Evolutionary conservation across 2,113 vertebrate genomes (phyloP), one percentile per base, ranked within the genome.

Genomic region (Coptodon rendalli): DNA sequence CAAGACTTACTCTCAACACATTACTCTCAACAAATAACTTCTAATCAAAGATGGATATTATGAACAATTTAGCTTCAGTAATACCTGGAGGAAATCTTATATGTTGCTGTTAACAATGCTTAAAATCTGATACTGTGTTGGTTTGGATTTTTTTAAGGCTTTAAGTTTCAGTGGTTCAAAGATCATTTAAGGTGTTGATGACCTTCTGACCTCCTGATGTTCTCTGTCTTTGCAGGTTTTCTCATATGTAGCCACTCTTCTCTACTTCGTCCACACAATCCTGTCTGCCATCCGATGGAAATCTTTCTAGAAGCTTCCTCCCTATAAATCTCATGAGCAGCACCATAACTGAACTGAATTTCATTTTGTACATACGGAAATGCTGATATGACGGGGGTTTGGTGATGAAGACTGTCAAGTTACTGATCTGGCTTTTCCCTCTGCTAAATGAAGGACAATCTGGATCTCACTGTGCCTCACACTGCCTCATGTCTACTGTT

Each of bases 201-300:
- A 52, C 27, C 73, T 78, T 11, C 16, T 76, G 43, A 50, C 16
- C 6, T 78, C 27, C 24, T 31, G 19, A 12, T 13, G 29, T 80
- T 57, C 7, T 83, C 29, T 53, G 16, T 84, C 27, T 24, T 40
- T 85, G 10, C 89, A 98, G 97, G 97, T 98, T 1, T 97, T 98
- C 81, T 97, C 97, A 1, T 98, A 95, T 11, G 2, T 96, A 6
- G 92, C 94, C 3, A 97, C 97, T 8, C 84, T 97, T 17, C 63
- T 97, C 13, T 98, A 98, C 1, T 95, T 97, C 63, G 79, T 97
- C 87, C 97, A 98, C 89, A 43, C 95, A 14, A 85, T 96, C 71
- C 95, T 92, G 68, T 97, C 96, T 0, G 96, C 95, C 53, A 80
- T 95, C 27, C 82, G 96, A 11, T 97, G 96, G 96, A 97, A 96